phyloP scores from a whole-genome alignment of 2,797 vertebrate genomes.

The Calcarius lapponicus region DNA sequence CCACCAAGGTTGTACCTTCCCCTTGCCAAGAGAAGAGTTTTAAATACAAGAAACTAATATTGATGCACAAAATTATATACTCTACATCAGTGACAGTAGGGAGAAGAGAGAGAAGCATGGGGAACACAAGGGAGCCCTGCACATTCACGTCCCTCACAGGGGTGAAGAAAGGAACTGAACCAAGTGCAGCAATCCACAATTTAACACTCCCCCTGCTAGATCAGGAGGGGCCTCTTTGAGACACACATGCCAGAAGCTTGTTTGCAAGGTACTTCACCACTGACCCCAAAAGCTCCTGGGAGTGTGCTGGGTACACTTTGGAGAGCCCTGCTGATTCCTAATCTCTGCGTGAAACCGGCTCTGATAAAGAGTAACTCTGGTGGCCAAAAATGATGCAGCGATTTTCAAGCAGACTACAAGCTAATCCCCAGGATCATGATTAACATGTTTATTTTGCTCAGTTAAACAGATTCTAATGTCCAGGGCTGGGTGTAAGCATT shows the following conservation, averaged over 20 bases:
- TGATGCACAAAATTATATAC: neutral
- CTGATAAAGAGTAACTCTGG: slow-evolving; percentile 16
- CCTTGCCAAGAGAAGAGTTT: neutral
- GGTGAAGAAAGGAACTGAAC: neutral
- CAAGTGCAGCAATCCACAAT: neutral
- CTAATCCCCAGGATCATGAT: slow-evolving; percentile 51
- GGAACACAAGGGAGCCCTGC: neutral
- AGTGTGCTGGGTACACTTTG: neutral
- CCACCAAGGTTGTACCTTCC: neutral
- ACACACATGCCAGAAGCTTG: neutral
- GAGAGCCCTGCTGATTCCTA: neutral
- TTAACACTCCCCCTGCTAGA: neutral
- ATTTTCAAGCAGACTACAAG: slow-evolving; percentile 4
- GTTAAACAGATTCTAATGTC: slow-evolving; percentile 47
- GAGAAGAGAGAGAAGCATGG: neutral
- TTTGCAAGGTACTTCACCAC: slow-evolving; percentile 19
- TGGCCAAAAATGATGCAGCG: slow-evolving; percentile 4
- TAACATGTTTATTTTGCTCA: slow-evolving; percentile 54
- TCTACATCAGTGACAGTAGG: accelerated
- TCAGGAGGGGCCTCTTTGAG: neutral
- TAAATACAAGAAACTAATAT: neutral
- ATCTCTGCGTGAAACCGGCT: neutral
- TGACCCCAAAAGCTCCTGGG: neutral
- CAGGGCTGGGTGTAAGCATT: neutral
- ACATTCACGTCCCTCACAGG: accelerated